Evolutionary conservation across 1,140 invertebrate species (phyloP).

Genomic region (Bactericera cockerelli): DNA sequence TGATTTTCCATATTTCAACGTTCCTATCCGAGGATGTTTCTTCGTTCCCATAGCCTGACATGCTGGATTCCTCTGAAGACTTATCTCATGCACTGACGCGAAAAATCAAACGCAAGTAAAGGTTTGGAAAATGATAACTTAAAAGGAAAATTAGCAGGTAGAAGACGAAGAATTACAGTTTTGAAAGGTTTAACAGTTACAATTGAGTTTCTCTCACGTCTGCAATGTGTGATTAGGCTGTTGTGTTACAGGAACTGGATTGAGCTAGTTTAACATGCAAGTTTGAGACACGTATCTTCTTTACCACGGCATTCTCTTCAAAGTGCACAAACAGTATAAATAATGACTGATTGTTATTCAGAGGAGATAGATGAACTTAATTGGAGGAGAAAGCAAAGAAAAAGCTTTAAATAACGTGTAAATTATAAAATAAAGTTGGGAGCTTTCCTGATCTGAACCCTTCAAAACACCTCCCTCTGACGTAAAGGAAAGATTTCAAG

Average conservation of each 20-base stretch:
- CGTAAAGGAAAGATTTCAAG: slow-evolving; percentile 2
- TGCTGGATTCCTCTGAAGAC: neutral
- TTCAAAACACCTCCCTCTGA: slow-evolving; percentile 6
- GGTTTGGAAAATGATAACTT: neutral
- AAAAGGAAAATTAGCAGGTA: neutral
- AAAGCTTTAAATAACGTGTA: neutral
- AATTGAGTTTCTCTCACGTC: too few species aligned
- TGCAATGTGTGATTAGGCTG: neutral
- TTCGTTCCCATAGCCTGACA: slow-evolving; percentile 37
- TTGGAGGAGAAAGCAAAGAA: neutral
- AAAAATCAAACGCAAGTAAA: neutral
- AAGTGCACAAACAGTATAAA: neutral
- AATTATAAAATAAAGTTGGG: neutral
- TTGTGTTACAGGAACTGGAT: neutral
- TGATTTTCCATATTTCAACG: slow-evolving; percentile 99
- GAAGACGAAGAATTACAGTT: neutral
- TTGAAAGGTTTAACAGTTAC: neutral
- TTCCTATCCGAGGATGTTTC: slow-evolving; percentile 93
- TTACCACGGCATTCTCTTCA: neutral
- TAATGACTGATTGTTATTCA: neutral
- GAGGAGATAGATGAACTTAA: neutral
- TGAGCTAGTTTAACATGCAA: slow-evolving; percentile 1
- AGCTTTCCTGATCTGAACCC: neutral
- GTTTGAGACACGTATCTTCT: neutral
- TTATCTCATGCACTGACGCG: neutral